phyloP scores from a whole-genome alignment of 2,797 vertebrate genomes.

The Poecilia wingei region DNA sequence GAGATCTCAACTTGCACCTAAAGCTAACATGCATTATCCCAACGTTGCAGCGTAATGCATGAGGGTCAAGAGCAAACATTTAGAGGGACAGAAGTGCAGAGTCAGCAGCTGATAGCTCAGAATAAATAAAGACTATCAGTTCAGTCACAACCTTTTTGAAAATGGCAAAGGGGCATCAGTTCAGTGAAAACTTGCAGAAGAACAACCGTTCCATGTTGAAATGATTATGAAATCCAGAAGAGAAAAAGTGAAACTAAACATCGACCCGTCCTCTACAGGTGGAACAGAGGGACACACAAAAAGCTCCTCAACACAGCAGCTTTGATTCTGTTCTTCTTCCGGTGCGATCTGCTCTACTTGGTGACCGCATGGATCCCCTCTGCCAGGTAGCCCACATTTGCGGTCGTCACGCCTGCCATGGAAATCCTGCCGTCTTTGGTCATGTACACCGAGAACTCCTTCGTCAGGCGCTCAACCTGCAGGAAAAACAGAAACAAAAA shows the following conservation, averaged over 20 bases:
- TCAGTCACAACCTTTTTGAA: slow-evolving; percentile 30
- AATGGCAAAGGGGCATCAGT: slow-evolving; percentile 23
- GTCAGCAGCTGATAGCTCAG: slow-evolving; percentile 36
- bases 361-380: slow-evolving; percentile 93
- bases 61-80: slow-evolving; percentile 27
- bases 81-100: slow-evolving; percentile 29
- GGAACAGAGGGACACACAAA: slow-evolving; percentile 45
- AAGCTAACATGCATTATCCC: slow-evolving; percentile 9
- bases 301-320: slow-evolving; percentile 48
- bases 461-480: slow-evolving; percentile 92
- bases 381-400: slow-evolving; percentile 92
- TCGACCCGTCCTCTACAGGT: slow-evolving; percentile 44
- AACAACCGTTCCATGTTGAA: slow-evolving; percentile 36
- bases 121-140: slow-evolving; percentile 59
- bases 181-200: slow-evolving; percentile 24
- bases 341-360: slow-evolving; percentile 79
- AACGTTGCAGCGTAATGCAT: not conserved
- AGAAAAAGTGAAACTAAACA: slow-evolving; percentile 47
- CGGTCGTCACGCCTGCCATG: slow-evolving; percentile 91
- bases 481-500: not conserved
- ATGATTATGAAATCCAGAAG: slow-evolving; percentile 44
- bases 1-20: slow-evolving; percentile 16
- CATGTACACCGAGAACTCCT: slow-evolving; percentile 97
- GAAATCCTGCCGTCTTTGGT: slow-evolving; percentile 98
- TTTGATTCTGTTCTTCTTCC: slow-evolving; percentile 52